Evolutionary conservation across 2,888 invertebrate species (phyloP).

Genomic region (Esperia sulphurella): DNA sequence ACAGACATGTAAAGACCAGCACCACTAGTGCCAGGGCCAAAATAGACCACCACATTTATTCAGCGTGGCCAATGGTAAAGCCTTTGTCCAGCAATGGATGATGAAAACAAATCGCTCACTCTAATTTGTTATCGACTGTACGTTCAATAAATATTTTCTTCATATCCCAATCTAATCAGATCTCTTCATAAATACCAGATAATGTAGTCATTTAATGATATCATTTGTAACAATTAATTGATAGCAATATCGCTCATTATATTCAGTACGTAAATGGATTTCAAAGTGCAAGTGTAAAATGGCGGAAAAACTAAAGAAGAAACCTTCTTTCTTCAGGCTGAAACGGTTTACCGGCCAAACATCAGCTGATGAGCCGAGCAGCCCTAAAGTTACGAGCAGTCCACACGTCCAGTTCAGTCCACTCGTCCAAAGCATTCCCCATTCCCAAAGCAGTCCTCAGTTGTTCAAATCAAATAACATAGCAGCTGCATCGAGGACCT

Average conservation of each 20-base stretch:
- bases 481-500: constrained; percentile 19
- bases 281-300: constrained; percentile 32
- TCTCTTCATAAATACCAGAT: too few relatives aligned
- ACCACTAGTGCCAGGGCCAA: too few relatives aligned
- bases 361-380: constrained; percentile 23
- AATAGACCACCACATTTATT: too few relatives aligned
- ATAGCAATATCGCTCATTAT: neutral
- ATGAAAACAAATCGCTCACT: too few relatives aligned
- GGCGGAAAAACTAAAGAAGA: constrained; percentile 63
- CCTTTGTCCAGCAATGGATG: too few relatives aligned
- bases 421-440: constrained; percentile 13
- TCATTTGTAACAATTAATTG: too few relatives aligned
- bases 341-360: constrained; percentile 54
- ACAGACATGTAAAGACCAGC: too few relatives aligned
- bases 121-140: too few relatives aligned
- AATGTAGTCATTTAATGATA: too few relatives aligned
- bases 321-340: constrained; percentile 51
- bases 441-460: constrained; percentile 17
- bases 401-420: constrained; percentile 18
- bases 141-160: too few relatives aligned
- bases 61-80: too few relatives aligned
- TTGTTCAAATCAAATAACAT: constrained; percentile 21
- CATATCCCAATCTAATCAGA: too few relatives aligned
- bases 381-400: constrained; percentile 13
- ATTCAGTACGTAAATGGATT: neutral